Conservation (phyloP, 2,113 vertebrate genomes). For the Papio anubis region DNA sequence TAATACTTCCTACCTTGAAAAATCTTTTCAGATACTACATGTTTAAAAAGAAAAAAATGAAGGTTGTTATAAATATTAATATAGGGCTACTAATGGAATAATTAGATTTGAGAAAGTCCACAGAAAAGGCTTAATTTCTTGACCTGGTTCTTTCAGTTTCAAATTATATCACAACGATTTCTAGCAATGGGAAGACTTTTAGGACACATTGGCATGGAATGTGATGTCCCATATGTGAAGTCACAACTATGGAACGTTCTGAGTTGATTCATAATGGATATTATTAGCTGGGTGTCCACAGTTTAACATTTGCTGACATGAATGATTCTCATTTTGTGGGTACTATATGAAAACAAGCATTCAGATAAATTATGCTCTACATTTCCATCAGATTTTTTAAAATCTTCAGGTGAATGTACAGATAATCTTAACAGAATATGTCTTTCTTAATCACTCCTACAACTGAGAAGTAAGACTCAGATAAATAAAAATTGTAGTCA, state of each 20-base stretch:
- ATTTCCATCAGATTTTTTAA: constrained; percentile 18
- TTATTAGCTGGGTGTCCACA: background rate
- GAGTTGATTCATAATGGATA: background rate
- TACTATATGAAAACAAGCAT: background rate
- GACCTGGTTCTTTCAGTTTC: background rate
- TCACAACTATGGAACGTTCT: background rate
- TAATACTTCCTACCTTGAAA: background rate
- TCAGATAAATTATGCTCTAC: background rate
- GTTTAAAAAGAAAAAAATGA: background rate
- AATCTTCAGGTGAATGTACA: background rate
- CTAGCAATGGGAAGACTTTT: background rate
- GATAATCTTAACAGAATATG: background rate
- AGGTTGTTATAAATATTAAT: background rate
- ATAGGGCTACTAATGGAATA: background rate
- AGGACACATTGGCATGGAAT: background rate
- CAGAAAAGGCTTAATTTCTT: background rate
- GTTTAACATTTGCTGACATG: constrained; percentile 16
- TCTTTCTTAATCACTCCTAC: background rate
- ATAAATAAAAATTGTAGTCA: background rate
- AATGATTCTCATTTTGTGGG: background rate
- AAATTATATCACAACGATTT: background rate
- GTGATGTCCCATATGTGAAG: background rate
- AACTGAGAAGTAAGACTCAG: background rate
- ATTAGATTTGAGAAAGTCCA: background rate
- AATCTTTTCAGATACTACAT: background rate